Conservation (phyloP, 2,888 invertebrate species). For the Eupeodes luniger region DNA sequence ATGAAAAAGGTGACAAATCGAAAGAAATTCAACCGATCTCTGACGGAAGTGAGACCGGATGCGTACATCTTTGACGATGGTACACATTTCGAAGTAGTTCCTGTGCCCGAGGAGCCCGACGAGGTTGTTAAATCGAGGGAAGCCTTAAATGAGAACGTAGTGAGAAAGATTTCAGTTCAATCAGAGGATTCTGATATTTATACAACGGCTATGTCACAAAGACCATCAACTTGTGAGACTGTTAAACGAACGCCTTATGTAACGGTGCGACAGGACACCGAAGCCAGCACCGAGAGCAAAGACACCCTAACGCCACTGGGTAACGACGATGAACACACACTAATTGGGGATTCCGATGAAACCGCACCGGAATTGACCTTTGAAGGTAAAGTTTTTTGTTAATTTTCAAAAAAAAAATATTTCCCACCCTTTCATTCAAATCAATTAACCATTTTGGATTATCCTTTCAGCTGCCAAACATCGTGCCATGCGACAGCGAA, state of each 20-base stretch:
- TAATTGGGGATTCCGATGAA: conserved; percentile 82
- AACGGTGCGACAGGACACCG: conserved; percentile 83
- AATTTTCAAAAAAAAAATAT: no score
- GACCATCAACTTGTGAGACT: conserved; percentile 82
- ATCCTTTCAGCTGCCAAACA: conserved; percentile 81
- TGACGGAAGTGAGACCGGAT: conserved; percentile 88
- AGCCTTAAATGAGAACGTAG: conserved; percentile 82
- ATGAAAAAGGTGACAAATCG: conserved; percentile 81
- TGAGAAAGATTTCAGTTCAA: conserved; percentile 82
- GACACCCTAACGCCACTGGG: conserved; percentile 84
- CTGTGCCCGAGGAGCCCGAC: conserved; percentile 88
- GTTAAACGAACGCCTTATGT: conserved; percentile 83
- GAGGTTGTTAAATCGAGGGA: conserved; percentile 84
- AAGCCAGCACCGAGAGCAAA: conserved; percentile 84
- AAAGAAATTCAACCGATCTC: conserved; percentile 86
- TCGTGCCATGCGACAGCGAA: conserved; percentile 84
- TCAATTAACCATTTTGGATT: not conserved
- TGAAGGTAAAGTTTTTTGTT: conserved; percentile 80
- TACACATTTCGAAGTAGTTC: conserved; percentile 88
- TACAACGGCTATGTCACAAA: conserved; percentile 80
- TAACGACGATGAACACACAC: conserved; percentile 82
- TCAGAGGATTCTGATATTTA: conserved; percentile 84
- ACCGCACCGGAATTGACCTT: conserved; percentile 82
- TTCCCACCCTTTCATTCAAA: no score
- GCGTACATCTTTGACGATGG: conserved; percentile 87